These are phyloP conservation scores for Drosophila atripex DNA, from an alignment of 2,888 invertebrate species.

Conservation along the genomic window DNA sequence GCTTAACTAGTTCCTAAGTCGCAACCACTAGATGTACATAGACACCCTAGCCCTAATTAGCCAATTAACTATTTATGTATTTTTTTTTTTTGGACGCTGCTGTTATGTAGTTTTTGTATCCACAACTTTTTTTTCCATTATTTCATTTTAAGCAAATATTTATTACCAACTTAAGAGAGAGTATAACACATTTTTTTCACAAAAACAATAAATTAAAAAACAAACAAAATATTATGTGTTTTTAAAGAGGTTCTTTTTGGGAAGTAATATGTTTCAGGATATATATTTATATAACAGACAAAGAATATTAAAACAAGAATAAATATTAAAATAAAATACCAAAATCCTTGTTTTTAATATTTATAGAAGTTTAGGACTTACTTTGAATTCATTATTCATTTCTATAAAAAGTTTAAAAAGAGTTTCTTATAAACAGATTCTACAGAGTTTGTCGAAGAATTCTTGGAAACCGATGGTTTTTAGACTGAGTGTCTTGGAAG, in stretches of 20 bases:
- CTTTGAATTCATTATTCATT: too few relatives aligned
- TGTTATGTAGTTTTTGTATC: conserved; percentile 76
- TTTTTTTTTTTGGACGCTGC: conserved; percentile 61
- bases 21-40: conserved; percentile 40
- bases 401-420: too few relatives aligned
- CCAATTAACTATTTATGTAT: conserved; percentile 10
- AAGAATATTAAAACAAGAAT: too few relatives aligned
- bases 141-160: conserved; percentile 44
- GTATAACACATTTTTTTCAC: conserved; percentile 38
- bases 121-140: conserved; percentile 54
- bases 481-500: too few relatives aligned
- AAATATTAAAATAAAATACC: too few relatives aligned
- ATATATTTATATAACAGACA: too few relatives aligned
- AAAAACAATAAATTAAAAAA: conserved; percentile 46
- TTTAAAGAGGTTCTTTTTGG: background rate
- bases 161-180: conserved; percentile 44
- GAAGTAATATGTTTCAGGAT: background rate
- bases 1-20: conserved; percentile 80
- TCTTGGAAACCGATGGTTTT: too few relatives aligned
- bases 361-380: too few relatives aligned
- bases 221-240: conserved; percentile 23
- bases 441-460: too few relatives aligned
- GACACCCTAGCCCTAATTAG: conserved; percentile 2
- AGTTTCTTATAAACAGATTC: too few relatives aligned
- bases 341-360: too few relatives aligned